Base-by-base conservation (phyloP, 2,888 invertebrate genomes). In the Ommatoiulus sabulosus region DNA sequence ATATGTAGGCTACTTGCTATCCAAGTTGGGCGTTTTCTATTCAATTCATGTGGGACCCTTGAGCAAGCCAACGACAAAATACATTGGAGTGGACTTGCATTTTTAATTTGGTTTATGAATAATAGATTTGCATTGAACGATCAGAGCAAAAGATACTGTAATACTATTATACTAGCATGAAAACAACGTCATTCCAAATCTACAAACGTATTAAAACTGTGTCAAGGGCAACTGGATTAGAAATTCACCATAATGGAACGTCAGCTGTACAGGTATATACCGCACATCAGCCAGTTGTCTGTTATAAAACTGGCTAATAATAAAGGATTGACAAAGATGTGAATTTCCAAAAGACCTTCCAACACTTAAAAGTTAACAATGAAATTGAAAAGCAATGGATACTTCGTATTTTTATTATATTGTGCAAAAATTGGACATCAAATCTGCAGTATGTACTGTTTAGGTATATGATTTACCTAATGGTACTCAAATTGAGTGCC, bases 171-270 rank as follows among this genome's bases (percentile, higher is more conserved):
- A 48, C 48, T 12, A 20, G 1, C 20, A 63, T n/a, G n/a, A 20
- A n/a, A 63, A 5, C 3, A 20, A 63, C 63, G 63, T 8, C n/a
- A 4, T 63, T 5, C 8, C 17, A 63, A 63, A 63, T 63, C 63
- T 17, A 63, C 63, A 63, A 63, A n/a, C 63, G 20, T 63, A 63
- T 63, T 20, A n/a, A n/a, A 63, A 63, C 63, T 20, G 63, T 63
- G 63, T 63, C 63, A 63, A 63, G 63, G 63, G 63, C 63, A 63
- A 63, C 63, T 4, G 20, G 63, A 63, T 20, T 63, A 63, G 20
- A 63, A 63, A 63, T 63, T 63, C 63, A 63, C 7, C 20, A n/a
- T 63, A 52, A 63, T 63, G 63, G 63, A 63, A 63, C 63, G 20
- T 63, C 63, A 8, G 35, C 35, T 63, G 20, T 63, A 63, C 46